Evolutionary conservation across 2,888 invertebrate species (phyloP), one percentile per base, ranked within the genome.

Genomic region (Tipula lateralis): DNA sequence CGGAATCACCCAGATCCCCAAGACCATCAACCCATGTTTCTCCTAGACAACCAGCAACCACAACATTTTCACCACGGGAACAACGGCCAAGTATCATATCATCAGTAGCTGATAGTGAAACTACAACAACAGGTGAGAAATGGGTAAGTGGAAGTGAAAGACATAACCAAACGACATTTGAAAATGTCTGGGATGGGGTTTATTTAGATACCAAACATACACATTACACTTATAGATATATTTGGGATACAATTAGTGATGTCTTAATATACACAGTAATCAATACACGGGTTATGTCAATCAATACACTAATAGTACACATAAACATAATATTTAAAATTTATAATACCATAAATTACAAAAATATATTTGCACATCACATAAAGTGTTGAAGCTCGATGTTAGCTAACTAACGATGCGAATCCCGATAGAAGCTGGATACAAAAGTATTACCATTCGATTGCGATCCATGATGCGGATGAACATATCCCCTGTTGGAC

Each of bases 61-160:
- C 32, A 34, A 16, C 30, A 34, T 34, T 34, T 83, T 34, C 32
- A 32, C 89, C 89, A 89, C 88, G 88, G 85, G 84, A 84, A 29
- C 88, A 89, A 12, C 89, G 89, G 83, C 86, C 88, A 32, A 90
- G 90, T 85, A 88, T 89, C 85, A 88, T 88, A 84, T 90, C 90
- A 13, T 90, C 90, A 34, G 88, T 89, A 66, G 85, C 87, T 85
- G 90, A 90, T 85, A 90, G 90, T 86, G 90, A 90, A 85, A 90
- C 90, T 9, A 84, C 84, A 84, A 84, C 84, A 44, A 44, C 44
- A 44, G 44, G 44, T 44, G 84, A 84, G 84, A 44, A 84, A 84
- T 84, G 84, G 84, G 84, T 84, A 44, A 44, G 84, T 50, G 50
- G 66, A 66, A 9, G 24, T 66, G 24, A 66, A 66, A 66, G 66